Base-by-base conservation (phyloP, 2,797 vertebrate species). In the Capromys pilorides region DNA sequence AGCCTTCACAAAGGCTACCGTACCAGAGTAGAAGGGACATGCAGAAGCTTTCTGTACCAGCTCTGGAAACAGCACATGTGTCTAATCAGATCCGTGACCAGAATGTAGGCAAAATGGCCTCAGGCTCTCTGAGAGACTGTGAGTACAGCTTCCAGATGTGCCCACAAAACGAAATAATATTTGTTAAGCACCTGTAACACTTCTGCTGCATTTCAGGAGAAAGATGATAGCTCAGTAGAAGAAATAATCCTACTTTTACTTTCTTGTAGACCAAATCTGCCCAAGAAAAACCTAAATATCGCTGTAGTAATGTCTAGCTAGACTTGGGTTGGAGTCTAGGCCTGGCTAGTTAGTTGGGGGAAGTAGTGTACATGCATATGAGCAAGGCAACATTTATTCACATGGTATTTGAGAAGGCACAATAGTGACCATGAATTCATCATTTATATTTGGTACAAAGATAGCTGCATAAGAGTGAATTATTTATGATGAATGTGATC, bases 181-280 rank as follows among this genome's bases (percentile, higher is more conserved):
- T 71, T 92, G 45, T 7, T 77, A 69, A 91, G 39, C 88, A 39
- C 67, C 5, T 7, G 54, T 62, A 8, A 86, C 67, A 24, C 21
- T 12, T 83, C 36, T 51, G 39, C 45, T 41, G 39, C 5, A n/a
- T 78, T 90, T 96, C 69, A 86, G 31, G 75, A 95, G 69, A 75
- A n/a, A 83, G 77, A 66, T 51, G 18, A 67, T 89, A 75, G 12
- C 6, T 9, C 26, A 69, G 5, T 66, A 33, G 26, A n/a, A 77
- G 33, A 87, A 91, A 22, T 1, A 59, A 10, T 73, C 9, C 62
- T 49, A 81, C 45, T 90, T 88, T 92, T 83, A 84, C 41, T 84
- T 95, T 41, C 57, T 78, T 62, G 73, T 33, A 92, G 24, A 95
- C 22, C 73, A 83, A 16, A 77, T 69, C 9, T 51, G 6, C 19